Conservation (phyloP, 2,797 vertebrate genomes). For the Gobio occitaniae region DNA sequence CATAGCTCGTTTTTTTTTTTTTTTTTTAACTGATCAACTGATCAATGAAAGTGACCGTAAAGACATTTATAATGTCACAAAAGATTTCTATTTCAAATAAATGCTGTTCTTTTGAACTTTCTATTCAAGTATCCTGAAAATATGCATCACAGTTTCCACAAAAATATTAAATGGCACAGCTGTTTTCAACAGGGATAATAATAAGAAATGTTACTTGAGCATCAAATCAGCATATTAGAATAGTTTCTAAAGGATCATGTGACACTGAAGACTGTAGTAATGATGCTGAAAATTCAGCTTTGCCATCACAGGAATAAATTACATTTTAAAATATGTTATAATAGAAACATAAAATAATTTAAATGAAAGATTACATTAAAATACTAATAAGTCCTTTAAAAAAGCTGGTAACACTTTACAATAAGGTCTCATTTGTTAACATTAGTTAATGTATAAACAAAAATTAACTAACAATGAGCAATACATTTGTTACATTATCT, state of each 20-base stretch:
- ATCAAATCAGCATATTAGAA: background rate
- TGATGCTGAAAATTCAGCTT: background rate
- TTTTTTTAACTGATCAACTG: background rate
- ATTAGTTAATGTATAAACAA: too few species aligned
- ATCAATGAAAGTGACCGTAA: background rate
- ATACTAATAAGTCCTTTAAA: background rate
- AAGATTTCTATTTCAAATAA: background rate
- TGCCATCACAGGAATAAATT: background rate
- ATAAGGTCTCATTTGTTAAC: too few species aligned
- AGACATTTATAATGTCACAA: background rate
- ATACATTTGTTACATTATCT: too few species aligned
- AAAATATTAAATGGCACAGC: background rate
- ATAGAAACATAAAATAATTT: background rate
- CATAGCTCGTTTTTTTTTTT: rapidly evolving
- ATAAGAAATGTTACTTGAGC: background rate
- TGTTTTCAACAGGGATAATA: background rate
- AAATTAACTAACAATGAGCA: too few species aligned
- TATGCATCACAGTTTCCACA: background rate
- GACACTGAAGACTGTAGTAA: background rate
- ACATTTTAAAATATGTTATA: background rate
- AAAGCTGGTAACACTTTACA: too few species aligned
- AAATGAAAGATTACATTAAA: background rate
- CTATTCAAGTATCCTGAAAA: background rate
- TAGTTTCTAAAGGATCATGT: background rate
- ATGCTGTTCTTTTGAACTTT: background rate